Evolutionary conservation across 1,140 invertebrate species (phyloP).

Genomic region (Andricus grossulariae): DNA sequence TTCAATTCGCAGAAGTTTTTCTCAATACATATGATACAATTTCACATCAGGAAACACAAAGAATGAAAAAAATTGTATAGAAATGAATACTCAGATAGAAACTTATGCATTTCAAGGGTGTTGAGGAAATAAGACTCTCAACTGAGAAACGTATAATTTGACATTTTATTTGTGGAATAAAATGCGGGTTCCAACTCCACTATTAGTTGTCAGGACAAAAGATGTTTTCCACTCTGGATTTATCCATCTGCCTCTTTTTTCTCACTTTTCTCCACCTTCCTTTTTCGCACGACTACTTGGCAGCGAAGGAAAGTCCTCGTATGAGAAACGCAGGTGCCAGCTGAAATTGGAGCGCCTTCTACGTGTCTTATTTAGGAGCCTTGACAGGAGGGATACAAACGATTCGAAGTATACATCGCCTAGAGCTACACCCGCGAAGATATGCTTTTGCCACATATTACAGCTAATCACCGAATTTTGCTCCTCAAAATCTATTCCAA

Average conservation of each 20-base stretch:
- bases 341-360: conserved; percentile 72
- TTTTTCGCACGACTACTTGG: not conserved
- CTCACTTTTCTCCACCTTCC: not conserved
- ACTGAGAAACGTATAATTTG: not conserved
- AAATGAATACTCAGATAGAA: not conserved
- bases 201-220: conserved; percentile 18
- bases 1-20: conserved; percentile 42
- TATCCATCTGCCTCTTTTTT: too few species aligned
- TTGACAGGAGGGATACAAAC: conserved; percentile 65
- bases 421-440: not conserved
- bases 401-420: conserved; percentile 58
- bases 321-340: conserved; percentile 71
- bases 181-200: not conserved
- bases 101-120: not conserved
- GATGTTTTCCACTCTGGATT: not conserved
- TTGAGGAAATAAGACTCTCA: not conserved
- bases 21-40: conserved; percentile 28
- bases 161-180: not conserved
- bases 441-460: not conserved
- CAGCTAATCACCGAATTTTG: not conserved
- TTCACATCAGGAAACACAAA: too few species aligned
- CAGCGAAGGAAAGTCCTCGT: conserved; percentile 29
- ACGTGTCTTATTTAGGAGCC: conserved; percentile 69
- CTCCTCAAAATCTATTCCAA: conserved; percentile 33
- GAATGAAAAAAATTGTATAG: too few species aligned